Conservation (phyloP, 1,140 invertebrate genomes). For the Microplitis demolitor region DNA sequence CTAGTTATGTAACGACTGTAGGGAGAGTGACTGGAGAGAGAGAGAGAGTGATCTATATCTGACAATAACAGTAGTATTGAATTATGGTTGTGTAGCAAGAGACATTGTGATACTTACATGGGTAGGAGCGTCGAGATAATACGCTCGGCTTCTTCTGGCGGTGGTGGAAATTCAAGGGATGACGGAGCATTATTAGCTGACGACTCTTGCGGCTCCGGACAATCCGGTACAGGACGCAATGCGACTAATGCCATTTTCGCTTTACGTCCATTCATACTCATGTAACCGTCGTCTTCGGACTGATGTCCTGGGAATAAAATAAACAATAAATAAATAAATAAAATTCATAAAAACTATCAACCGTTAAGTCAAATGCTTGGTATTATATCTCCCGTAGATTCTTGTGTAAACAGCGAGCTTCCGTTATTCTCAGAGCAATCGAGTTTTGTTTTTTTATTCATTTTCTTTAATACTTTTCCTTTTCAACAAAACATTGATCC, state of each 20-base stretch:
- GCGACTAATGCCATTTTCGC: conserved; percentile 70
- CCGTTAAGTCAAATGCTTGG: background rate
- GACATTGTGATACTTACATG: conserved; percentile 62
- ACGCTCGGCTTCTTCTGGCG: conserved; percentile 74
- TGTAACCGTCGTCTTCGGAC: conserved; percentile 87
- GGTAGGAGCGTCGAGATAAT: conserved; percentile 75
- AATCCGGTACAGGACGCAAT: conserved; percentile 71
- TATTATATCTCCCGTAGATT: background rate
- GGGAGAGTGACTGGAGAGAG: background rate
- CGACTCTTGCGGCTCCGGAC: conserved; percentile 63
- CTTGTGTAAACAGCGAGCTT: background rate
- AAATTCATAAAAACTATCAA: background rate
- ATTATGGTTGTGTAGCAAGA: background rate
- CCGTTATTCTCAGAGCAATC: background rate
- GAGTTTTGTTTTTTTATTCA: background rate
- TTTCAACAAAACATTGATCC: background rate
- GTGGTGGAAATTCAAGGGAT: conserved; percentile 68
- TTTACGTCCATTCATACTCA: conserved; percentile 85
- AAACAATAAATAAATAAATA: background rate
- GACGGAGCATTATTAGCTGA: conserved; percentile 55
- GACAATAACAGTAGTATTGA: background rate
- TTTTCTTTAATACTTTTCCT: background rate
- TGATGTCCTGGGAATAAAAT: conserved; percentile 66
- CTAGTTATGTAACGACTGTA: background rate
- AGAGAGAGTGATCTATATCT: background rate